Evolutionary conservation across 2,888 invertebrate genomes (phyloP), one percentile per base, ranked within the genome.

Genomic region (Taphrorychus bicolor): DNA sequence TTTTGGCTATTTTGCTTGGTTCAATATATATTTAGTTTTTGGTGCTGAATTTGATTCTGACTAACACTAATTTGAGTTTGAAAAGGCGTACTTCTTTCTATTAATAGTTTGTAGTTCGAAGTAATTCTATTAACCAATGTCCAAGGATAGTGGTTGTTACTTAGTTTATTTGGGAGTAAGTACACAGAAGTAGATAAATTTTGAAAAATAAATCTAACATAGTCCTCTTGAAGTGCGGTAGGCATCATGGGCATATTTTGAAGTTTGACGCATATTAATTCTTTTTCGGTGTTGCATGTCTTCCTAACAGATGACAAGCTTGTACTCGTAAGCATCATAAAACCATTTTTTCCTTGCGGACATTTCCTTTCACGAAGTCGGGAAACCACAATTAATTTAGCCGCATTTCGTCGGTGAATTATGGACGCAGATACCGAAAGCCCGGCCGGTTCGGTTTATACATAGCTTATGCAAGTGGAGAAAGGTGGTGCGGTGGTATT

Each of bases 351-450:
- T 64, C 52, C 57, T 40, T 52, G 57, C 40, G 57, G 63, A 64
- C 63, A 41, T 64, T 64, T 64, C 42, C 63, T 64, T 64, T 64
- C 63, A 41, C 21, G 57, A 58, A 58, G 57, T 64, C 58, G 23
- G 57, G 51, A 52, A 64, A 45, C 32, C 42, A 21, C 63, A 51
- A 64, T 64, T 64, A 64, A 64, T 64, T 64, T 51, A 18, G 63
- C 42, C 49, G 63, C 63, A 58, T 57, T 64, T 58, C 41, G 58
- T 45, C 57, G n/a, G 63, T 64, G 58, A 64, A 49, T 17, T 64
- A 64, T 64, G 57, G 58, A 4, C 48, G 48, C 53, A 56, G 62
- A 62, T 62, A 62, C 56, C 32, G 32, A 56, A 62, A 41, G 21
- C 52, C 52, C 5, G 7, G 49, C 24, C 22, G 23, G 23, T n/a